A percentile compares a stretch with the other conserved stretches of the same genome.
Evolutionary conservation across 2,113 vertebrate genomes (phyloP).

Genomic region (Seriola quinqueradiata): DNA sequence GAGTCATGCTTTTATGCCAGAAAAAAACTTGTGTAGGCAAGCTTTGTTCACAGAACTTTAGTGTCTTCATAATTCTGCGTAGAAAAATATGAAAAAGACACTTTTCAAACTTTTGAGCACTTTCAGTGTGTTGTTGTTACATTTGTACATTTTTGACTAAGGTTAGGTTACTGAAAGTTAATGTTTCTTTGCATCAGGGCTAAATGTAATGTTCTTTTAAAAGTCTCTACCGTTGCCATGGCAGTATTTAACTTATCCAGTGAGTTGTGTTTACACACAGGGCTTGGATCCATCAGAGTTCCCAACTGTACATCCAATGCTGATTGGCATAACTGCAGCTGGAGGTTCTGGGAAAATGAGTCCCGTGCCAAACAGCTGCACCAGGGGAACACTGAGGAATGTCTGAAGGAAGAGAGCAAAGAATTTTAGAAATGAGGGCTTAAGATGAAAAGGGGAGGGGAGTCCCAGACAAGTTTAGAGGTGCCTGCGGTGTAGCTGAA

Average conservation of each 20-base stretch:
- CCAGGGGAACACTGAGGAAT: conserved; percentile 78
- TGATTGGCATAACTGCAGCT: conserved; percentile 62
- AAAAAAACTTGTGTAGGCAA: conserved; percentile 49
- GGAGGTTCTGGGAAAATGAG: conserved; percentile 78
- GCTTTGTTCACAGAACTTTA: conserved; percentile 1
- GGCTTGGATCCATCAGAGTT: conserved; percentile 8
- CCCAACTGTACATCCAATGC: neutral
- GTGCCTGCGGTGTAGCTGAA: conserved; percentile 62
- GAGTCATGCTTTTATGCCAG: conserved; percentile 69
- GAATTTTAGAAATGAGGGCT: conserved; percentile 69
- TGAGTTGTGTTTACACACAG: neutral
- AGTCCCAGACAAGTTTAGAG: conserved; percentile 42
- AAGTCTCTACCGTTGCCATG: neutral
- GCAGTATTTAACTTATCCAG: neutral
- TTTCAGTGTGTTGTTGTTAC: neutral
- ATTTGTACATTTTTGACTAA: neutral
- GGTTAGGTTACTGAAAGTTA: neutral
- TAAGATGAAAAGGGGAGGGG: conserved; percentile 51
- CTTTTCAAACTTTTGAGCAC: neutral
- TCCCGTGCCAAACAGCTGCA: conserved; percentile 74
- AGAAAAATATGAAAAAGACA: neutral
- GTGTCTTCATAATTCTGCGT: neutral
- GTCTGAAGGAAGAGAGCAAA: conserved; percentile 73
- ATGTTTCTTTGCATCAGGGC: neutral
- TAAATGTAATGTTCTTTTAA: conserved; percentile 4